These are phyloP conservation scores for Staurois parvus DNA, from an alignment of 2,797 vertebrate species.

Conservation along the genomic window DNA sequence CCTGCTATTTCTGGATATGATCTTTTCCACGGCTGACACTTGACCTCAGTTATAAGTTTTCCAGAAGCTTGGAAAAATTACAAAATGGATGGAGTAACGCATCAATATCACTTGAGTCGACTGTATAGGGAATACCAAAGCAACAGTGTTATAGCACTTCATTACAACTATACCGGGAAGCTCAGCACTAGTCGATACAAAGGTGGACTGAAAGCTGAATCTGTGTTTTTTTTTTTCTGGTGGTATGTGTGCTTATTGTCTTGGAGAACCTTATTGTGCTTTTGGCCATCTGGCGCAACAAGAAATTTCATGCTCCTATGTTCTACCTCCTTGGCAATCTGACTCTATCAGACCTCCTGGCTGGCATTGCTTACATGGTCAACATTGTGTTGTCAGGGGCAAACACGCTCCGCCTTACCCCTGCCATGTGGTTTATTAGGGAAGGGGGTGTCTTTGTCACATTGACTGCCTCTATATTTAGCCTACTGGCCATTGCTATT, in stretches of 20 bases:
- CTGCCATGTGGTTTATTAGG: constrained; percentile 85
- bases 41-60: not conserved
- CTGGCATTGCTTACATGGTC: constrained; percentile 86
- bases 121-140: constrained; percentile 77
- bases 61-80: not conserved
- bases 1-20: not conserved
- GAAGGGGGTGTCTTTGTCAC: constrained; percentile 91
- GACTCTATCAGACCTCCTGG: constrained; percentile 87
- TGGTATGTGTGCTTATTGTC: constrained; percentile 86
- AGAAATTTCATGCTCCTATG: constrained; percentile 91
- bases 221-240: constrained; percentile 79
- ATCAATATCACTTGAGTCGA: constrained; percentile 54
- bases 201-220: constrained; percentile 80
- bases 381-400: constrained; percentile 88
- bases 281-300: constrained; percentile 85
- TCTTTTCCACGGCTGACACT: not conserved
- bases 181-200: constrained; percentile 79
- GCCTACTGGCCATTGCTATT: constrained; percentile 88
- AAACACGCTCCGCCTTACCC: constrained; percentile 83
- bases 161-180: constrained; percentile 89
- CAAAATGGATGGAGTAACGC: constrained; percentile 36
- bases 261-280: constrained; percentile 88
- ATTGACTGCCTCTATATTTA: constrained; percentile 86
- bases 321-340: constrained; percentile 91
- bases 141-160: constrained; percentile 76